Base-by-base conservation (phyloP, 1,140 invertebrate species). In the Pachyrhynchus sulphureomaculatus region DNA sequence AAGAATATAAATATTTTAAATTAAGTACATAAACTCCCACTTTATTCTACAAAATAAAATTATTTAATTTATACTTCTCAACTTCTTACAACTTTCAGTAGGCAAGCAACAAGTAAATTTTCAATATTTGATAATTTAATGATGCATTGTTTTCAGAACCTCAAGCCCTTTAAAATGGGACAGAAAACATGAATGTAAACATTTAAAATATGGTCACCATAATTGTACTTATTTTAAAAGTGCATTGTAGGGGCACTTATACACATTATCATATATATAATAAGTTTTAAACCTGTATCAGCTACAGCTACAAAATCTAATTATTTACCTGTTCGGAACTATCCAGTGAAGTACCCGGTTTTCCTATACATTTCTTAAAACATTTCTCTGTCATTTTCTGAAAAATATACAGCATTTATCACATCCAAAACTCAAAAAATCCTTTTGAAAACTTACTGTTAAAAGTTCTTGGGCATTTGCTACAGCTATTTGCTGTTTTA, bases 371-470 rank as follows among this genome's bases (percentile, higher is more conserved):
- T 74, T 96, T 96, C 75, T 91, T 92, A 73, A 96, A 98, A 80
- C 96, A 98, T 80, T 98, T 98, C 75, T 96, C 92, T 32, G 93
- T 93, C 84, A 98, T 95, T 89, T 96, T 96, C 83, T 93, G 77
- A n/a, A 47, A 87, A 84, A 72, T 68, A 77, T 55, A 70, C 56
- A 52, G 33, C 54, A 10, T 12, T 63, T 12, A 36, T 58, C 42
- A 34, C 32, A 8, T 15, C 12, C 12, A 26, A 47, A 26, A 26
- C 36, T 60, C 51, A 64, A 55, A 69, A 65, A 54, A 72, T 24
- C 71, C 6, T 21, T 39, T 4, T 8, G 17, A 8, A 26, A 48
- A 73, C 72, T 78, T 82, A 93, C 91, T 77, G 89, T 88, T 37
- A 98, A 80, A 65, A 98, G 78, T 83, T 96, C 94, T 78, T 98